These are phyloP conservation scores for Tupaia tana DNA, from an alignment of 2,113 vertebrate species.

Conservation along the genomic window DNA sequence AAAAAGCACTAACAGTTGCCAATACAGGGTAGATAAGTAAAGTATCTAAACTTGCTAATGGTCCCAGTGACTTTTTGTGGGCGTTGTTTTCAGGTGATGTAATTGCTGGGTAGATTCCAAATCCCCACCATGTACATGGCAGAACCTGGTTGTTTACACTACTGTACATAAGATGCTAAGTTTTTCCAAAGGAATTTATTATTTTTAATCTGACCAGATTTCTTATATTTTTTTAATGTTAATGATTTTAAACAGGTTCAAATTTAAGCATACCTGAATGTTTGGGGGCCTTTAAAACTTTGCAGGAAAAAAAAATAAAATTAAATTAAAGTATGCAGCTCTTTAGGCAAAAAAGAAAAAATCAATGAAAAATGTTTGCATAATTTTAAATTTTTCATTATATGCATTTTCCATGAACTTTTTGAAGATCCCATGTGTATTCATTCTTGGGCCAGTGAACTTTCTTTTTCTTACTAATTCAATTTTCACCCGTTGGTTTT, in stretches of 20 bases:
- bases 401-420: too few species aligned
- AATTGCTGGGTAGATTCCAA: background rate
- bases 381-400: too few species aligned
- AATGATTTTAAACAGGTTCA: too few species aligned
- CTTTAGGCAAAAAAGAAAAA: too few species aligned
- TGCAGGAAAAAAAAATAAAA: too few species aligned
- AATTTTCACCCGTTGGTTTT: conserved; percentile 43
- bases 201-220: conserved; percentile 6
- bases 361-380: too few species aligned
- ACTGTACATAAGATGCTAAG: rapidly evolving
- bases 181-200: background rate
- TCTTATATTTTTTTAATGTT: background rate
- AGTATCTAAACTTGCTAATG: background rate
- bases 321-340: too few species aligned
- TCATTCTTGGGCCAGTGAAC: conserved; percentile 44
- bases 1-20: background rate
- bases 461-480: conserved; percentile 62
- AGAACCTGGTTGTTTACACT: background rate
- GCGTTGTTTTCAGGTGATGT: background rate
- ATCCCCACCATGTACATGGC: background rate
- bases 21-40: background rate
- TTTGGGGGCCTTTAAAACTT: too few species aligned
- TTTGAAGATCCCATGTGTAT: background rate
- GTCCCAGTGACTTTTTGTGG: background rate
- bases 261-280: too few species aligned